Conservation (phyloP, 2,113 vertebrate species). For the Otocyon megalotis region DNA sequence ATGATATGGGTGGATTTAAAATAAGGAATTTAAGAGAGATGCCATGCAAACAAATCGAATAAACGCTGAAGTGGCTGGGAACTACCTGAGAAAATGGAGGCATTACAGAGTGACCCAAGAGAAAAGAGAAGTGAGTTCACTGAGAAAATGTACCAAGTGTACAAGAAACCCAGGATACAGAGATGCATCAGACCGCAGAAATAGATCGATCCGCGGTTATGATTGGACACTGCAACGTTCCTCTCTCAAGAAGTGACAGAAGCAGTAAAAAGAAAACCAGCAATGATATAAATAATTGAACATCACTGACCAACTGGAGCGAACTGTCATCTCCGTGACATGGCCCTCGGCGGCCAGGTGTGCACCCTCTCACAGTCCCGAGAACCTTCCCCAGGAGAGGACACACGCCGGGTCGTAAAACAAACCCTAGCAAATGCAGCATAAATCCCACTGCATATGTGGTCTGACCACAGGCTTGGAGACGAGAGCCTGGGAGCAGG, state of each 20-base stretch:
- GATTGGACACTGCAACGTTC: no score
- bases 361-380: no score
- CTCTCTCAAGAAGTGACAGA: background rate
- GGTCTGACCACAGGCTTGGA: no score
- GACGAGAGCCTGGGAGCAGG: no score
- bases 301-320: no score
- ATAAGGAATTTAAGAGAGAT: background rate
- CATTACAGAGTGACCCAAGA: background rate
- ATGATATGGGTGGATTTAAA: background rate
- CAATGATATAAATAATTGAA: background rate
- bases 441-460: background rate
- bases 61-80: background rate
- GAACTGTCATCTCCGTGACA: rapidly evolving
- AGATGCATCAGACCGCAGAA: background rate
- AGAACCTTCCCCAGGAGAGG: background rate
- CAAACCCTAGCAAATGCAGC: no score
- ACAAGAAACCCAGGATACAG: background rate
- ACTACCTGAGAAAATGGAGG: no score
- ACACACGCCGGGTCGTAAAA: no score
- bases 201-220: background rate
- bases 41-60: background rate
- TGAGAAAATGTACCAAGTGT: background rate
- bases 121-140: background rate
- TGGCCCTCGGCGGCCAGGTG: no score
- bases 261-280: background rate